Evolutionary conservation across 2,888 invertebrate species (phyloP).

Genomic region (Ichneumoninae sp.): DNA sequence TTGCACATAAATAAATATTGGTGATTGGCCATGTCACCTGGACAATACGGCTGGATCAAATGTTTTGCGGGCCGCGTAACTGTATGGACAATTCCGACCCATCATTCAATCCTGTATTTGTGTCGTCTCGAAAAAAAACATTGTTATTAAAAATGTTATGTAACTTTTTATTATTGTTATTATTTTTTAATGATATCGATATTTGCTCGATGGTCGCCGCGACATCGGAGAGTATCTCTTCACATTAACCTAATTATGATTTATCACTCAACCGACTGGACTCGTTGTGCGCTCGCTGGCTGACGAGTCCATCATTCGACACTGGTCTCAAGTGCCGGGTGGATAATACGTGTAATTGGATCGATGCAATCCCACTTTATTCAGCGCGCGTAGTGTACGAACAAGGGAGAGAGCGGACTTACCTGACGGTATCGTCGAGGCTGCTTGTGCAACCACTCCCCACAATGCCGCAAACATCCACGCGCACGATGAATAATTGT

Average conservation of each 20-base stretch:
- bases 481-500: slow-evolving; percentile 16
- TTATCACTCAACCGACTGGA: slow-evolving; percentile 58
- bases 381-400: slow-evolving; percentile 39
- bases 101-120: background rate
- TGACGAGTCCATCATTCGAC: slow-evolving; percentile 58
- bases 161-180: background rate
- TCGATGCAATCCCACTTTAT: slow-evolving; percentile 66
- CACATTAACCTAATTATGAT: slow-evolving; percentile 88
- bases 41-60: background rate
- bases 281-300: slow-evolving; percentile 37
- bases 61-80: slow-evolving; percentile 12
- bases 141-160: background rate
- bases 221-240: slow-evolving; percentile 47
- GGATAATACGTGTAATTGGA: slow-evolving; percentile 69
- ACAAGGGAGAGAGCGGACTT: slow-evolving; percentile 26
- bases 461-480: slow-evolving; percentile 45
- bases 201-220: background rate
- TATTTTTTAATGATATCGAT: background rate
- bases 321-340: slow-evolving; percentile 48
- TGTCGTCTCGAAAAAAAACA: background rate
- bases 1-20: no score
- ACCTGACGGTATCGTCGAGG: slow-evolving; percentile 22
- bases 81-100: background rate
- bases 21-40: no score
- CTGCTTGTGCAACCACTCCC: slow-evolving; percentile 59